phyloP scores from a whole-genome alignment of 2,888 invertebrate species.

The Tachina fera region DNA sequence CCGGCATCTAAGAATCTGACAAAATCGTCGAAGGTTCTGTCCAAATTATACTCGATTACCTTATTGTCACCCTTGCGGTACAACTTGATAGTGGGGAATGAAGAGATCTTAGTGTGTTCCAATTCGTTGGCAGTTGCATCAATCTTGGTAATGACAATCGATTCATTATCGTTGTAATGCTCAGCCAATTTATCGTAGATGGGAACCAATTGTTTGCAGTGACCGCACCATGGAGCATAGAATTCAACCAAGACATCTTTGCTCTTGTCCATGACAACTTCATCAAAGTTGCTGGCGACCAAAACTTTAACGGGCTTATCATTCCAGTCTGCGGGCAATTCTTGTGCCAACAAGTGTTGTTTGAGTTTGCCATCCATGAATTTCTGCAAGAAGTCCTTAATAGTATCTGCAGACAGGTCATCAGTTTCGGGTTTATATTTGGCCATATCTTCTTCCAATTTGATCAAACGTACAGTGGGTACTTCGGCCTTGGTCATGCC shows the following conservation, averaged over 20 bases:
- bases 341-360: slow-evolving; percentile 97
- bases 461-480: slow-evolving; percentile 95
- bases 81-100: slow-evolving; percentile 96
- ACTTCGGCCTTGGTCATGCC: slow-evolving; percentile 97
- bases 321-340: slow-evolving; percentile 98
- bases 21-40: slow-evolving; percentile 96
- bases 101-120: slow-evolving; percentile 96
- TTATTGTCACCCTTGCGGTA: slow-evolving; percentile 96
- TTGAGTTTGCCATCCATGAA: slow-evolving; percentile 97
- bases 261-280: slow-evolving; percentile 92
- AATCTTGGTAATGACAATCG: slow-evolving; percentile 98
- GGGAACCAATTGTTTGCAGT: slow-evolving; percentile 98
- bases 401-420: slow-evolving; percentile 79
- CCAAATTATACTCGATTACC: slow-evolving; percentile 96
- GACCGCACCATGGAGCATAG: slow-evolving; percentile 99
- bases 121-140: slow-evolving; percentile 99
- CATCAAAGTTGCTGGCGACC: slow-evolving; percentile 97
- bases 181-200: slow-evolving; percentile 98
- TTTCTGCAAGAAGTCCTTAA: slow-evolving; percentile 90
- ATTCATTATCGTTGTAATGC: slow-evolving; percentile 92
- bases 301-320: slow-evolving; percentile 95
- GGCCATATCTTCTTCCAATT: slow-evolving; percentile 97
- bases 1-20: slow-evolving; percentile 96
- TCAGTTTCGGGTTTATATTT: slow-evolving; percentile 94
- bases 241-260: slow-evolving; percentile 99